Base-by-base conservation (phyloP, 1,140 invertebrate genomes). In the Lamellibrachia luymesi region DNA sequence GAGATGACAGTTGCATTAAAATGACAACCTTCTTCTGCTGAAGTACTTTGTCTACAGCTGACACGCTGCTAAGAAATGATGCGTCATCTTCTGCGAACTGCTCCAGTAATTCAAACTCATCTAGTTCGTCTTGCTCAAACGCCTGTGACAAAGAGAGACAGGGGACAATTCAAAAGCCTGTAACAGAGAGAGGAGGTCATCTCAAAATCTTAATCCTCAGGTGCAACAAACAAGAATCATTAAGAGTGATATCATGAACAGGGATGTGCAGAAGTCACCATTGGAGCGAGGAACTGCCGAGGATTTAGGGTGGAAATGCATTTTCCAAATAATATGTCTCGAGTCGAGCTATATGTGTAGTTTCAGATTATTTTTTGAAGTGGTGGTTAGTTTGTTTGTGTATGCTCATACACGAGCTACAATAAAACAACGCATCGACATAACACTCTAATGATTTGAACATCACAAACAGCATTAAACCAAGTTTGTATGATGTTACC, bases 81-180 rank as follows among this genome's bases (percentile, higher is more conserved):
- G 95, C 95, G 93, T 96, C 95, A 94, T 96, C 96, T 80, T 94
- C 94, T 2, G 95, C 95, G 92, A 95, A 95, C 50, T 96, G 94
- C 91, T 96, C 96, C 93, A 96, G 93, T 22, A 95, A 93, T 93
- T 96, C 96, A 95, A 96, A 96, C 93, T 96, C 96, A n/a, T 95
- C 27, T 17, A 93, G n/a, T 93, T 93, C 92, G 13, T 91, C 50
- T 13, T n/a, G 50, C 51, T 92, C 92, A 52, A 22, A 38, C 7
- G 27, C 50, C 92, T 50, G 10, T 51, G 52, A 91, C 22, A 91
- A 91, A 91, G 38, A 25, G 49, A 91, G 17, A 38, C 38, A 38
- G 38, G 38, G 17, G 90, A 38, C 22, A 10, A 91, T 50, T 8
- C 8, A 38, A 38, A 8, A 38, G 22, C 7, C 6, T 91, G 22